Percentiles rank a stretch among this genome's conserved stretches.
These are phyloP conservation scores for Mylabris sibirica DNA, from an alignment of 2,888 invertebrate species.

Conservation along the genomic window DNA sequence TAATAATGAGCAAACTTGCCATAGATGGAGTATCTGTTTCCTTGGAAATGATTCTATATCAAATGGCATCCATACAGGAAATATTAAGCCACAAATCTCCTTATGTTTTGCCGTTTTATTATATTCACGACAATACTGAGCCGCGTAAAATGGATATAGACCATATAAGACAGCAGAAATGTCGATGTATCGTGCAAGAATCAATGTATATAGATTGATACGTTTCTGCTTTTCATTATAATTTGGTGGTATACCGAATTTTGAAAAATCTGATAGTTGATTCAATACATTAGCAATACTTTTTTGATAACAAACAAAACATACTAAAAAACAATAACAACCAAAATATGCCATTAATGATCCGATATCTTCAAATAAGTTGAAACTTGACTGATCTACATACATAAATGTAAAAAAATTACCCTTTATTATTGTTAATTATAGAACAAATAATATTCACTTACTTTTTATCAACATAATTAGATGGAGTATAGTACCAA, in stretches of 20 bases:
- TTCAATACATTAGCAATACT: background rate
- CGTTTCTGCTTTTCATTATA: background rate
- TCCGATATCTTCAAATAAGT: background rate
- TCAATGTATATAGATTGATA: background rate
- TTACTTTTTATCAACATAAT: background rate
- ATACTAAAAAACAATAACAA: background rate
- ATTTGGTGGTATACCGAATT: background rate
- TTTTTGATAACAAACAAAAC: background rate
- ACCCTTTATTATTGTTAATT: too few species aligned
- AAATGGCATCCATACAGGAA: constrained; percentile 21
- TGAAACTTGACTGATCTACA: background rate
- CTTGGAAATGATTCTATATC: constrained; percentile 17
- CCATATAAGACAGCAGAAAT: background rate
- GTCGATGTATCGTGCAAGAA: background rate
- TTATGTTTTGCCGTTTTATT: background rate
- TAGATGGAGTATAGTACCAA: background rate
- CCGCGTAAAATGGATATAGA: constrained; percentile 14
- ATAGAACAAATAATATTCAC: background rate
- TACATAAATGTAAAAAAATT: too few species aligned
- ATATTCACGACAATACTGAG: background rate
- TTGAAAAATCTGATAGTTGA: background rate
- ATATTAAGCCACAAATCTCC: constrained; percentile 18
- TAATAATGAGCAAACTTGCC: constrained; percentile 19
- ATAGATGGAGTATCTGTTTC: constrained; percentile 18
- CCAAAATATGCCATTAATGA: background rate